phyloP scores from a whole-genome alignment of 2,888 invertebrate genomes.

The Zygaena filipendulae region DNA sequence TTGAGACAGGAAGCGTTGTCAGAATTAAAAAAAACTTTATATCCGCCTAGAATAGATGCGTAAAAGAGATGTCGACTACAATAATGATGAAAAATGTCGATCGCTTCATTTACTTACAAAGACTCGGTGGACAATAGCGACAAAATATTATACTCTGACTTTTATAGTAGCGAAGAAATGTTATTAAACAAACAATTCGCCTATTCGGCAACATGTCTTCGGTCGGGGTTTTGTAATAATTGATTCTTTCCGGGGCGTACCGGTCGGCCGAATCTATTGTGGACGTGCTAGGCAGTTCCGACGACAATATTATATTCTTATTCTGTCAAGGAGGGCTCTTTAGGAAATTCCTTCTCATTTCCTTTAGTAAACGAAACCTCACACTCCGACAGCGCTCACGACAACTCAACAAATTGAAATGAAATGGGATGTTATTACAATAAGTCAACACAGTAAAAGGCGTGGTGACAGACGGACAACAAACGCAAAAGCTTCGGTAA shows the following conservation, averaged over 20 bases:
- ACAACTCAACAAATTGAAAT: constrained; percentile 51
- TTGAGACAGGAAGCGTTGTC: constrained; percentile 43
- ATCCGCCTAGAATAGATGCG: constrained; percentile 51
- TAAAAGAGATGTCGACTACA: constrained; percentile 36
- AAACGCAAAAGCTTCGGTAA: background rate
- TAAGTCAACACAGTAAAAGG: no score
- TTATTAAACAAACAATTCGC: constrained; percentile 69
- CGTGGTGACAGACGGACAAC: no score
- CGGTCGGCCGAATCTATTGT: constrained; percentile 40
- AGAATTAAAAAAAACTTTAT: constrained; percentile 16
- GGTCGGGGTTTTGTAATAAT: constrained; percentile 51
- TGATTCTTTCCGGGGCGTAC: constrained; percentile 67
- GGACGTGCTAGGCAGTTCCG: constrained; percentile 25
- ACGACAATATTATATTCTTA: constrained; percentile 53
- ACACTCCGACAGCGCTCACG: constrained; percentile 41
- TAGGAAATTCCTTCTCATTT: constrained; percentile 59
- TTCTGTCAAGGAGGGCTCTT: constrained; percentile 41
- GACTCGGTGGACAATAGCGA: constrained; percentile 38
- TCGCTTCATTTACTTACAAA: constrained; percentile 50
- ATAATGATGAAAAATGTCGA: constrained; percentile 39
- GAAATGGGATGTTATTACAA: constrained; percentile 61
- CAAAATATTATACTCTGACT: constrained; percentile 54
- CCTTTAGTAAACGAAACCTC: constrained; percentile 54
- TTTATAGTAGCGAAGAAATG: constrained; percentile 54
- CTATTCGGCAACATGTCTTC: constrained; percentile 56